Percentiles rank a stretch among this genome's conserved stretches.
These are phyloP conservation scores for Ovis aries DNA, from an alignment of 2,113 vertebrate genomes.

Conservation along the genomic window ARS-UI_Ramb_v3.0 NC_056069.1:69539001-69539500, in stretches of 20 bases:
- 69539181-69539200: constrained; percentile 92
- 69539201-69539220: constrained; percentile 87
- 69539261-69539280: constrained; percentile 95
- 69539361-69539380: constrained; percentile 92
- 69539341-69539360: constrained; percentile 99
- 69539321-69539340: constrained; percentile 99
- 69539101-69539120: constrained; percentile 80
- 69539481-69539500: constrained; percentile 99
- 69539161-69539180: constrained; percentile 87
- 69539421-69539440: constrained; percentile 94
- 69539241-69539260: constrained; percentile 96
- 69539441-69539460: constrained; percentile 93
- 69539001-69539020: constrained; percentile 76
- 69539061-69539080: constrained; percentile 79
- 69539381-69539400: constrained; percentile 96
- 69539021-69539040: constrained; percentile 80
- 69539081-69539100: constrained; percentile 82
- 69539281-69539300: constrained; percentile 93
- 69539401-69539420: constrained; percentile 99
- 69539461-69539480: constrained; percentile 98
- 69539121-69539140: constrained; percentile 84
- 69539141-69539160: constrained; percentile 85
- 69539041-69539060: constrained; percentile 78
- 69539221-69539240: constrained; percentile 93
- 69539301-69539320: constrained; percentile 99